A percentile compares a stretch with the other conserved stretches of the same genome.
Conservation (phyloP, 2,113 vertebrate species). For the Thermophis baileyi region DNA sequence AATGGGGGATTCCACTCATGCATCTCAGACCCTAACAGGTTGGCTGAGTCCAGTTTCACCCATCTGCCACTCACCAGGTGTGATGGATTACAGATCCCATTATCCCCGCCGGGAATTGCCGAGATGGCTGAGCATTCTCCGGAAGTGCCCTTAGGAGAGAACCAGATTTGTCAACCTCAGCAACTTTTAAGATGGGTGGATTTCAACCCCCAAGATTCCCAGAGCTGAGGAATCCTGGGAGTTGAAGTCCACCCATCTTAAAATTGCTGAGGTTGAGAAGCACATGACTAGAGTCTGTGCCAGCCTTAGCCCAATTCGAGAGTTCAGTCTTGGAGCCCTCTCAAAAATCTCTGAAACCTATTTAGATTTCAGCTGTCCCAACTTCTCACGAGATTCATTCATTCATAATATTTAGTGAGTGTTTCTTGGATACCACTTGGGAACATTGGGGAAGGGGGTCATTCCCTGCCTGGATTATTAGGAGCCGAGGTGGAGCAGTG, state of each 20-base stretch:
- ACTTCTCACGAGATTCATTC: not conserved
- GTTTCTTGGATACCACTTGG: not conserved
- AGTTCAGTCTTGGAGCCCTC: not conserved
- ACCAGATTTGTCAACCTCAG: no score
- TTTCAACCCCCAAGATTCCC: no score
- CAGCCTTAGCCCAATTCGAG: not conserved
- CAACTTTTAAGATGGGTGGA: no score
- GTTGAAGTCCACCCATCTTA: no score
- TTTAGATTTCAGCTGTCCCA: not conserved
- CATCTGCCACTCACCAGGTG: not conserved
- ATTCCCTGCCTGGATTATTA: accelerated
- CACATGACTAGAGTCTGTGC: not conserved
- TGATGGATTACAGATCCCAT: not conserved
- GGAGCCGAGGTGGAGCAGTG: no score
- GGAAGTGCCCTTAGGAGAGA: no score
- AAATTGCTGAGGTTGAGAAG: no score
- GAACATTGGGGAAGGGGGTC: not conserved
- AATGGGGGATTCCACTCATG: not conserved
- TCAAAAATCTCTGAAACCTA: not conserved
- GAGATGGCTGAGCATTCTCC: not conserved
- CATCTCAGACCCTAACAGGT: not conserved
- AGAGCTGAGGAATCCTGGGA: no score
- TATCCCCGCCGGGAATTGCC: not conserved
- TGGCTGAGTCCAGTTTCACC: not conserved
- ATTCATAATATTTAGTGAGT: not conserved